Evolutionary conservation across 2,888 invertebrate genomes (phyloP).

Genomic region (Xanthorhoe designata): DNA sequence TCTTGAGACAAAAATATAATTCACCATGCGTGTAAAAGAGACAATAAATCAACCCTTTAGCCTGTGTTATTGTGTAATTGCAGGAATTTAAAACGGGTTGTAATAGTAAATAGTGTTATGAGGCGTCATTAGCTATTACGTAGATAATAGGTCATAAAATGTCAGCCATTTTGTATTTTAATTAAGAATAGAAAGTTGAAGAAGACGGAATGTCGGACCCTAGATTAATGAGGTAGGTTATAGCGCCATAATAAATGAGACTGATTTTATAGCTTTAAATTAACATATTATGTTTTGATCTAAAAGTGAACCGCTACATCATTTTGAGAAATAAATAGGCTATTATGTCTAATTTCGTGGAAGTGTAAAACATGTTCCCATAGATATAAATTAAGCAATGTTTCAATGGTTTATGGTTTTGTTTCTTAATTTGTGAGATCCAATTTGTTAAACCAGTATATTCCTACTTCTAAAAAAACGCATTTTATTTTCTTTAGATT

Average conservation of each 20-base stretch:
- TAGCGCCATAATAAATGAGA: constrained; percentile 42
- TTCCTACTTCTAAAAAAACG: too few species aligned
- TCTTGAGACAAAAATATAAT: constrained; percentile 56
- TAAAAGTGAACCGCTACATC: constrained; percentile 26
- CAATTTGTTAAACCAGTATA: neutral
- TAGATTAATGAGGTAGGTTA: constrained; percentile 45
- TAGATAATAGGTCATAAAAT: constrained; percentile 53
- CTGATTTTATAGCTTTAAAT: constrained; percentile 42
- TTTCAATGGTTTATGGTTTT: constrained; percentile 11
- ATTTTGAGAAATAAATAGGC: constrained; percentile 28
- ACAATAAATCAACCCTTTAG: constrained; percentile 63
- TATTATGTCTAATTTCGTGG: constrained; percentile 23
- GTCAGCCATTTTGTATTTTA: constrained; percentile 45
- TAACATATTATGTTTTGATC: constrained; percentile 39
- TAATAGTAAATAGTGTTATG: constrained; percentile 53
- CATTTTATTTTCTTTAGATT: too few species aligned
- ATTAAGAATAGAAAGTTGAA: constrained; percentile 49
- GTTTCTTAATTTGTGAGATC: neutral
- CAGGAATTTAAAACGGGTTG: constrained; percentile 60
- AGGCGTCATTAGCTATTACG: constrained; percentile 44
- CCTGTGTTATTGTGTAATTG: constrained; percentile 42
- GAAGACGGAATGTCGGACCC: constrained; percentile 40
- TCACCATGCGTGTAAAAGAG: constrained; percentile 48
- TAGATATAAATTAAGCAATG: constrained; percentile 25
- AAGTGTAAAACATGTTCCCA: constrained; percentile 30